Conservation (phyloP, 2,113 vertebrate species). For the Upupa epops region DNA sequence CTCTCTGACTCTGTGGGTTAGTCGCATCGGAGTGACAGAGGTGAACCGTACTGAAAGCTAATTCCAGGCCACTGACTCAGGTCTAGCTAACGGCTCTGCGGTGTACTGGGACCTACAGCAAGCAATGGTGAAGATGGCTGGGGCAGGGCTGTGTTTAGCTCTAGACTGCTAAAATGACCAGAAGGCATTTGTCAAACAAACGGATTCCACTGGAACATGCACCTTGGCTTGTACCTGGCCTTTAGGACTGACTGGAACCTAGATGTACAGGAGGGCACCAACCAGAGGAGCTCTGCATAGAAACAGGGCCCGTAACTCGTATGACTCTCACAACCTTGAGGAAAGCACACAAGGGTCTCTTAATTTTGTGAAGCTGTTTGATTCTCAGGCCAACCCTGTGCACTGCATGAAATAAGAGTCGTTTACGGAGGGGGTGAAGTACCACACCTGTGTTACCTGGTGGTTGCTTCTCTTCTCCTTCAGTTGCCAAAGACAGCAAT, state of each 20-base stretch:
- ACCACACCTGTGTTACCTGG: slow-evolving; percentile 25
- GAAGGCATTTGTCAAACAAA: slow-evolving; percentile 18
- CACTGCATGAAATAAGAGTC: slow-evolving; percentile 28
- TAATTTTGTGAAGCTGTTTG: background rate
- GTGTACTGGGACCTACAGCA: slow-evolving; percentile 50
- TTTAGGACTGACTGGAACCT: background rate
- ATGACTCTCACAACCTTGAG: background rate
- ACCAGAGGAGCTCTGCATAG: background rate
- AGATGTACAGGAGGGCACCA: background rate
- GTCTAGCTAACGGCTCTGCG: slow-evolving; percentile 74
- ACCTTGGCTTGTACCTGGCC: slow-evolving; percentile 16
- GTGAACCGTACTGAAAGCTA: slow-evolving; percentile 41
- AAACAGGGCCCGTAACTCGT: background rate
- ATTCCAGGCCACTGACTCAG: slow-evolving; percentile 73
- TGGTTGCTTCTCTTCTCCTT: slow-evolving; percentile 55
- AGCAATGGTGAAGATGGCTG: slow-evolving; percentile 23
- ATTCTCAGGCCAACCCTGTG: slow-evolving; percentile 10
- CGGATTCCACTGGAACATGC: background rate
- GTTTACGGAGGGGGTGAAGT: slow-evolving; percentile 33
- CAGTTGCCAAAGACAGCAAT: background rate
- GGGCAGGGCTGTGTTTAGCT: background rate
- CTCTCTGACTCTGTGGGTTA: slow-evolving; percentile 28
- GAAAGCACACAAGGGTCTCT: background rate
- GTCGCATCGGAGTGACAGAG: slow-evolving; percentile 40
- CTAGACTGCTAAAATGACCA: slow-evolving; percentile 15